Percentiles rank a stretch among this genome's conserved stretches.
These are phyloP conservation scores for Limonius californicus DNA, from an alignment of 1,140 invertebrate species.

Conservation along the genomic window DNA sequence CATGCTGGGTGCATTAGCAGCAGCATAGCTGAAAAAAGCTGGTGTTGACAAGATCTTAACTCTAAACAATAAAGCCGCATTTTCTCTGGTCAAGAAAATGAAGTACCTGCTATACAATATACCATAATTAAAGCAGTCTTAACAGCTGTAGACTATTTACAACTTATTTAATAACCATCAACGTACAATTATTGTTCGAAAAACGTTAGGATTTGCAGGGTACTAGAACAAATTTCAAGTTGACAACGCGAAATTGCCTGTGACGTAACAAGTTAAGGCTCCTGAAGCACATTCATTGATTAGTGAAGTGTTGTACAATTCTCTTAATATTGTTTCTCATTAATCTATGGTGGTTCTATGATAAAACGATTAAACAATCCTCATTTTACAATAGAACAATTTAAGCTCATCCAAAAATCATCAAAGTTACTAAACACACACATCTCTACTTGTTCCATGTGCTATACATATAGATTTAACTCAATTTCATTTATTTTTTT, in stretches of 20 bases:
- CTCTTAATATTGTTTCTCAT: no score
- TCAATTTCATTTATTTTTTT: no score
- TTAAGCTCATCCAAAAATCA: no score
- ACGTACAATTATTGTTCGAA: neutral
- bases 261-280: neutral
- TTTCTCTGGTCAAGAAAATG: constrained; percentile 2
- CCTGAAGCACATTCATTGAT: constrained; percentile 1
- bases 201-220: neutral
- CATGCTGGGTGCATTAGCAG: constrained; percentile 5
- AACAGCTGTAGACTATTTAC: constrained; percentile 11
- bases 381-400: no score
- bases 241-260: no score
- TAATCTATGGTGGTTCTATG: no score
- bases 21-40: constrained; percentile 13
- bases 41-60: constrained; percentile 1
- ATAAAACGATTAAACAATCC: no score
- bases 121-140: constrained; percentile 8
- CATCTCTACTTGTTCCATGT: no score
- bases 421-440: no score
- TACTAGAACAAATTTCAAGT: neutral
- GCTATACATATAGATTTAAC: no score
- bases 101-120: neutral
- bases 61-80: constrained; percentile 13
- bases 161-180: neutral
- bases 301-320: no score